Base-by-base conservation (phyloP, 2,797 vertebrate species). In the Pagetopsis macropterus region DNA sequence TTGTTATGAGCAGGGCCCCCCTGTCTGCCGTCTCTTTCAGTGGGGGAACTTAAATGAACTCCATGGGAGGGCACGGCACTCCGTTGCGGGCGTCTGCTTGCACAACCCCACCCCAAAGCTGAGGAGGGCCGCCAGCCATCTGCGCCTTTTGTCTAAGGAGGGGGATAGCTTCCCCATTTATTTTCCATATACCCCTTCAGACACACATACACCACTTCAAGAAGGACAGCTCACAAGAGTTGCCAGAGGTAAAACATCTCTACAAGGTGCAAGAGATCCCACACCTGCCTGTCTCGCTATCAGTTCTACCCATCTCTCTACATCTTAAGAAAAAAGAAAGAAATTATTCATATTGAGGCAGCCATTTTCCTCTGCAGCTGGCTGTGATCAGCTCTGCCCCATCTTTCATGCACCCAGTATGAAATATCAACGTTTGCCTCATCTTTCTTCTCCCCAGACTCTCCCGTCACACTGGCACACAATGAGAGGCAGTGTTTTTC, bases 61-160 rank as follows among this genome's bases (percentile, higher is more conserved):
- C 93, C 78, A 83, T 91, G 85, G 93, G 90, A 91, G 91, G 85
- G 84, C 82, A 87, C 48, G 73, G 87, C 33, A 69, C 90, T 89
- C 85, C 31, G 82, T 89, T 78, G 79, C 88, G 85, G 84, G 86
- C 87, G 89, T 92, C 92, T 91, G 88, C 90, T 87, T 37, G 75
- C 83, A 82, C 84, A 73, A 83, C 88, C 89, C 90, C 88, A 85
- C 77, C 87, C 89, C 71, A 79, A 83, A 91, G 85, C 85, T 78
- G 81, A 86, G 88, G 78, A 90, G 85, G 86, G 79, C 84, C 84
- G 79, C 84, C 84, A 75, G 89, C 93, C 94, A 95, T 95, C 94
- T 95, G 94, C 87, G 89, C 84, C 90, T 88, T 93, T 94, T 95
- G 94, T 95, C 87, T 93, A 57, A 72, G 83, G 61, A 79, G 88